Evolutionary conservation across 2,888 invertebrate genomes (phyloP), one percentile per base, ranked within the genome.

Genomic region (Harpalus rufipes): DNA sequence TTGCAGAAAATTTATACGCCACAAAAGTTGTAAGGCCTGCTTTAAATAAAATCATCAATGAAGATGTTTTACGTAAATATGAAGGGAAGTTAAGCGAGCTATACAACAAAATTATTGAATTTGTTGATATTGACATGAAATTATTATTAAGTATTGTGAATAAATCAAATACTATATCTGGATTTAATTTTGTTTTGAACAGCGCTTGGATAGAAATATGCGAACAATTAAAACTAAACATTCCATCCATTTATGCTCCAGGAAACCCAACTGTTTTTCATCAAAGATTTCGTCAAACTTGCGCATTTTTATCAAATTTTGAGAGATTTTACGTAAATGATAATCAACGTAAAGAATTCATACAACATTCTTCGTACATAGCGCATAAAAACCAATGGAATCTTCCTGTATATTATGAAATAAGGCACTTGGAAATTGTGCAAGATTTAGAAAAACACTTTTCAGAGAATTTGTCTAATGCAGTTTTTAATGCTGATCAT

Each of bases 391-490:
- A 76, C 44, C 78, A 76, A 7, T 84, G 84, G 84, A 84, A 84
- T 78, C 51, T 84, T 16, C 78, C 78, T n/a, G 78, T 84, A 16
- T 84, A 84, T 65, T 84, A 78, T 18, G 84, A 84, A 63, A 84
- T 84, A 51, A 61, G 84, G 16, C 78, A 84, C 44, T 65, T 84
- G 65, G 84, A 84, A 84, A 78, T 84, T 8, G 63, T 84, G 25
- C 58, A 63, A 56, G 63, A 44, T 78, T 78, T 84, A 25, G 78
- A 84, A 32, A 61, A 84, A 18, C 18, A 65, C 14, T 65, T 84
- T 51, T 78, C 78, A 6, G 44, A 58, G 65, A 41, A 7, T 32
- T 25, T 78, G 10, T 65, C 76, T 6, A 32, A 14, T 32, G 18
- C 51, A 2, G 61, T 84, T 6, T 84, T 84, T 65, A 44, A n/a